A percentile compares a stretch with the other conserved stretches of the same genome.
phyloP scores from a whole-genome alignment of 2,888 invertebrate species.

The Netelia inedita region DNA sequence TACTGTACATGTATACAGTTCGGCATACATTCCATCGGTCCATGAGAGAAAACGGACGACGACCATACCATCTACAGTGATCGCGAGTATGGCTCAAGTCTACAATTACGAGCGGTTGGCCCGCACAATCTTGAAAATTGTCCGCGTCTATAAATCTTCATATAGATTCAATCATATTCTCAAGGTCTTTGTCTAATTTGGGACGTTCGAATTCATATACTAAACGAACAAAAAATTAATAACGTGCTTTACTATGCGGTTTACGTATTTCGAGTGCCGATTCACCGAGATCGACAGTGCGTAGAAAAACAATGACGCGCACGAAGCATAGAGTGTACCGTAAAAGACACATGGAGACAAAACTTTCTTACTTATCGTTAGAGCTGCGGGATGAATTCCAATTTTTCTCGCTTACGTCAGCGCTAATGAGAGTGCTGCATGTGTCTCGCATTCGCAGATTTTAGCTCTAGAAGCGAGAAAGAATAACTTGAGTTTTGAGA shows the following conservation, averaged over 20 bases:
- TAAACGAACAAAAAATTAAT: neutral
- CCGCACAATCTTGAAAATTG: neutral
- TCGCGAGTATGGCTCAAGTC: neutral
- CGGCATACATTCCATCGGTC: slow-evolving; percentile 14
- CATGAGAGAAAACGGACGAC: slow-evolving; percentile 35
- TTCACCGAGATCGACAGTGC: neutral
- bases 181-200: slow-evolving; percentile 40
- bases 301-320: neutral
- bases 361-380: neutral
- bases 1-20: neutral
- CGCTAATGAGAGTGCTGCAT: neutral
- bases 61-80: neutral
- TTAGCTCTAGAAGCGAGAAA: neutral
- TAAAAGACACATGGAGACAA: neutral
- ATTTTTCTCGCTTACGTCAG: slow-evolving; percentile 27
- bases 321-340: no score
- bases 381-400: slow-evolving; percentile 24
- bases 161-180: slow-evolving; percentile 42
- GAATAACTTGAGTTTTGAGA: neutral
- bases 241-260: neutral
- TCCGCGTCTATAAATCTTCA: slow-evolving; percentile 20
- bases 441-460: neutral
- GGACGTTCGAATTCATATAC: slow-evolving; percentile 17
- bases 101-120: neutral
- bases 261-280: neutral